A percentile compares a stretch with the other conserved stretches of the same genome.
Evolutionary conservation across 2,888 invertebrate genomes (phyloP).

Genomic region (Erynnis tages): DNA sequence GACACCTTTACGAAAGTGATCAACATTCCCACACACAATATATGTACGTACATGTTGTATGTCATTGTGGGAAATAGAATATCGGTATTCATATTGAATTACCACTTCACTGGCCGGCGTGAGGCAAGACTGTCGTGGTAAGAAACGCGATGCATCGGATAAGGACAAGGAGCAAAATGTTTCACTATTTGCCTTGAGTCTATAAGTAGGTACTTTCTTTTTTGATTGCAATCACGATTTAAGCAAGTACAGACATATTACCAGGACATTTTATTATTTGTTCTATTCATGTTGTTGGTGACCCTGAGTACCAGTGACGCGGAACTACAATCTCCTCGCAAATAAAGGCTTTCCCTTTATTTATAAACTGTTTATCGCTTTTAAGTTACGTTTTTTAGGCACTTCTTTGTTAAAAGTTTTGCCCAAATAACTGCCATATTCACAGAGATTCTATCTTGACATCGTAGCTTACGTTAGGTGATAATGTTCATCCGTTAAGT

Average conservation of each 20-base stretch:
- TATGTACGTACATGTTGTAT: conserved; percentile 36
- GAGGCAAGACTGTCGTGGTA: conserved; percentile 63
- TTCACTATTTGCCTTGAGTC: conserved; percentile 25
- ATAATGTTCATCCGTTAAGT: conserved; percentile 6
- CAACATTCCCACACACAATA: conserved; percentile 3
- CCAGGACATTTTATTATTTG: conserved; percentile 39
- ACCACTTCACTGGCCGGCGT: conserved; percentile 40
- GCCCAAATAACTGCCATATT: neutral
- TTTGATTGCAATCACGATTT: conserved; percentile 9
- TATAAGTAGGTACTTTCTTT: conserved; percentile 24
- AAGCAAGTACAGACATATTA: conserved; percentile 22
- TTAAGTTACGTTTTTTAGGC: conserved; percentile 1
- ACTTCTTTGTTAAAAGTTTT: neutral
- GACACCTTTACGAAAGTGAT: conserved; percentile 6
- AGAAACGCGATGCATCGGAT: conserved; percentile 47
- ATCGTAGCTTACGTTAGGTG: neutral
- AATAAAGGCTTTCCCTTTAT: conserved; percentile 41
- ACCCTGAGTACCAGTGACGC: conserved; percentile 54
- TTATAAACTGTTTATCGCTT: conserved; percentile 28
- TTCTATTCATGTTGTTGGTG: conserved; percentile 51
- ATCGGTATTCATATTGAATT: conserved; percentile 58
- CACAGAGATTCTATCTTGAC: conserved; percentile 6
- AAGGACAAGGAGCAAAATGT: conserved; percentile 31
- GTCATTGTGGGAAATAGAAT: conserved; percentile 56
- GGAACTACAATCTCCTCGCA: conserved; percentile 59